Conservation (phyloP, 2,797 vertebrate genomes). For the Pterois miles region DNA sequence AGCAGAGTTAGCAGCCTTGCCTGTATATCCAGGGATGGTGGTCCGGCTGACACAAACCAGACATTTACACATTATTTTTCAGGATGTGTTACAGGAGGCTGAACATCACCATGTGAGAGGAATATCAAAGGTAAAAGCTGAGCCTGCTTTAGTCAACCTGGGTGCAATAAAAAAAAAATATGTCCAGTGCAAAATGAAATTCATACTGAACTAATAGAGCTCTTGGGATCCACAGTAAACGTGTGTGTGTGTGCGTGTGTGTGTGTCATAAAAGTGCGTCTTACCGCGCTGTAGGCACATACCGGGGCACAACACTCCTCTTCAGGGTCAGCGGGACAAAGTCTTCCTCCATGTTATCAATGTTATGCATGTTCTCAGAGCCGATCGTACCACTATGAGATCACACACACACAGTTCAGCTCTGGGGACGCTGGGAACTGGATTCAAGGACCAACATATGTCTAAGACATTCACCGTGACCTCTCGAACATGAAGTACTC, state of each 20-base stretch:
- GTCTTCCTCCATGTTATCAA: slow-evolving; percentile 70
- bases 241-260: neutral
- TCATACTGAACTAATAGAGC: neutral
- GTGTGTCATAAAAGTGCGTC: slow-evolving; percentile 26
- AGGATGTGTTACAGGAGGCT: neutral
- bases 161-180: neutral
- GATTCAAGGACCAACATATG: neutral
- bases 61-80: slow-evolving; percentile 15
- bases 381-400: slow-evolving; percentile 76
- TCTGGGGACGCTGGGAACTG: neutral
- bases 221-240: neutral
- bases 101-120: neutral
- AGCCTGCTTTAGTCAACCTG: neutral
- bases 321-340: slow-evolving; percentile 68
- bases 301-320: slow-evolving; percentile 46
- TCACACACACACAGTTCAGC: neutral
- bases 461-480: neutral
- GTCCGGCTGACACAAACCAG: slow-evolving; percentile 73
- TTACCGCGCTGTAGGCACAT: slow-evolving; percentile 66
- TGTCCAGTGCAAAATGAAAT: neutral
- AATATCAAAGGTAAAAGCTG: neutral
- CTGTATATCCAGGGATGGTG: slow-evolving; percentile 85
- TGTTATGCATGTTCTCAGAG: slow-evolving; percentile 74
- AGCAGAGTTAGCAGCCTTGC: slow-evolving; percentile 81
- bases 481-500: slow-evolving; percentile 50